phyloP scores from a whole-genome alignment of 2,113 vertebrate genomes.

The Eulemur rufifrons region DNA sequence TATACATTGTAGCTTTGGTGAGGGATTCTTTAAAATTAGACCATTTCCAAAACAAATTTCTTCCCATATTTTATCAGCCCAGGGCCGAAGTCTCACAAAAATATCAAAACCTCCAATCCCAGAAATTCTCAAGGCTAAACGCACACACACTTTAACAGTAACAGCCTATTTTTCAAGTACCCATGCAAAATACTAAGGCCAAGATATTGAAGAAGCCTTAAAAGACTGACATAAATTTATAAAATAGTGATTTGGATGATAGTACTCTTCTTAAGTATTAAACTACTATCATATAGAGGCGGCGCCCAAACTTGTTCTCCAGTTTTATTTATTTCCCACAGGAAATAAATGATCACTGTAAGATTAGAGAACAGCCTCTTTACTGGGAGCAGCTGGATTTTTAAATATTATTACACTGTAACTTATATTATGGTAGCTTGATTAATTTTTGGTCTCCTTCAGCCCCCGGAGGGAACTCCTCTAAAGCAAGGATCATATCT shows the following conservation, averaged over 20 bases:
- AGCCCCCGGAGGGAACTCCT: background rate
- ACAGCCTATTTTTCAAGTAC: background rate
- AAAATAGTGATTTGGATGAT: background rate
- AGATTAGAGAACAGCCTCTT: background rate
- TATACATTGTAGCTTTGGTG: background rate
- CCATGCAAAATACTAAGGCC: background rate
- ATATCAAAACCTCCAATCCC: background rate
- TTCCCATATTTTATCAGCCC: background rate
- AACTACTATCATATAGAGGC: background rate
- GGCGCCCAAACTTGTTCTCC: background rate
- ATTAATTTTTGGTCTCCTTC: background rate
- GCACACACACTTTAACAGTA: background rate
- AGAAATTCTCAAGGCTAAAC: background rate
- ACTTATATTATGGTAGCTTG: background rate
- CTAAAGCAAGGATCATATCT: background rate
- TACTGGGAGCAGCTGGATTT: background rate
- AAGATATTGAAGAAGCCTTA: background rate
- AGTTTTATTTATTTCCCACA: background rate
- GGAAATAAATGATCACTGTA: background rate
- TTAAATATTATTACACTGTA: background rate
- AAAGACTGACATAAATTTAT: background rate
- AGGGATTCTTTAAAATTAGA: background rate
- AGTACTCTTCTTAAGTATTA: background rate
- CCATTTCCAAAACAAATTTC: constrained; percentile 34
- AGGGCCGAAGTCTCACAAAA: background rate